phyloP scores from a whole-genome alignment of 2,888 invertebrate species.

The Rotaria socialis region DNA sequence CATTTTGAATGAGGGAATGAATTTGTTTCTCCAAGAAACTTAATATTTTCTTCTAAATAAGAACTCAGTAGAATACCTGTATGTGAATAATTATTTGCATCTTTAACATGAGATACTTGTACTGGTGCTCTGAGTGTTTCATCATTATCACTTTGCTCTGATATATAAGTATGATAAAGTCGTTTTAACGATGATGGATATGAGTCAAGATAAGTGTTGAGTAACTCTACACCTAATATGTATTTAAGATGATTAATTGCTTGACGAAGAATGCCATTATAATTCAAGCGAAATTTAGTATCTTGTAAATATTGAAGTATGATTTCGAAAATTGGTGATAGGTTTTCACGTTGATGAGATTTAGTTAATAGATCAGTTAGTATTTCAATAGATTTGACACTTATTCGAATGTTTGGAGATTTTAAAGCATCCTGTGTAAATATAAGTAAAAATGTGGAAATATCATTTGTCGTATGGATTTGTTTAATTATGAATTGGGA shows the following conservation, averaged over 20 bases:
- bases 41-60: too few species aligned
- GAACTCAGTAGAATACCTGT: too few species aligned
- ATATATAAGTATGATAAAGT: not conserved
- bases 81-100: not conserved
- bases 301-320: conserved; percentile 33
- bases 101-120: not conserved
- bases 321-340: conserved; percentile 17
- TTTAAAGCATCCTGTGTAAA: conserved; percentile 13
- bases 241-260: conserved; percentile 16
- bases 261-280: not conserved
- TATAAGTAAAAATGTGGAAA: not conserved
- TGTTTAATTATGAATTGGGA: not conserved
- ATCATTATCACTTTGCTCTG: not conserved
- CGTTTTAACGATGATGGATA: not conserved
- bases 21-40: too few species aligned
- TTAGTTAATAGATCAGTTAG: conserved; percentile 4
- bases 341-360: not conserved
- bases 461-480: conserved; percentile 5
- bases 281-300: conserved; percentile 9
- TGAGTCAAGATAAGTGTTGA: not conserved
- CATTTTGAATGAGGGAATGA: too few species aligned
- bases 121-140: not conserved
- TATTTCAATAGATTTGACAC: not conserved
- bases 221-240: not conserved
- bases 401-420: conserved; percentile 16